Percentiles rank a stretch among this genome's conserved stretches.
These are phyloP conservation scores for Scolopax mira DNA, from an alignment of 2,113 vertebrate genomes.

Conservation along the genomic window DNA sequence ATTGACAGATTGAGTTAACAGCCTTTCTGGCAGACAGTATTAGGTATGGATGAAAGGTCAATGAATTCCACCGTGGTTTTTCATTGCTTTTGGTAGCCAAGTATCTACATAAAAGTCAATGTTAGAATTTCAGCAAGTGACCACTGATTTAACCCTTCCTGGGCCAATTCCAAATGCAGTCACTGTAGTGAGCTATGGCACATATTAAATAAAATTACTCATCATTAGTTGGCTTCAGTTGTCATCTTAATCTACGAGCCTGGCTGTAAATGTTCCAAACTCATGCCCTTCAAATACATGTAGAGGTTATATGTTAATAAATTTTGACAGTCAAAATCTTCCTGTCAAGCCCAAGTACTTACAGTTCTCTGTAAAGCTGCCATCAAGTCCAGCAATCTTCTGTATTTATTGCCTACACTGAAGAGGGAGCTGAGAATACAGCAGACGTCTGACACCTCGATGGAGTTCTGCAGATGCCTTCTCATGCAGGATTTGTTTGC, in stretches of 20 bases:
- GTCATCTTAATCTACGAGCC: not conserved
- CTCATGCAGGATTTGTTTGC: not conserved
- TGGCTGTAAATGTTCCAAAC: not conserved
- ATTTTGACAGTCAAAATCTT: slow-evolving; percentile 12
- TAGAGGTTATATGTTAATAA: not conserved
- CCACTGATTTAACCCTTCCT: slow-evolving; percentile 10
- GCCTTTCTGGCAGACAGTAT: not conserved
- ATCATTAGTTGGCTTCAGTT: not conserved
- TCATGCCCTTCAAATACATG: not conserved
- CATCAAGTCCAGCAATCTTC: not conserved
- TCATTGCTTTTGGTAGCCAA: not conserved
- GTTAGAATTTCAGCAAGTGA: not conserved
- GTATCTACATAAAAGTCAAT: not conserved
- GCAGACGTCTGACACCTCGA: not conserved
- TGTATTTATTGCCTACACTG: slow-evolving; percentile 22
- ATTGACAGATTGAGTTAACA: not conserved
- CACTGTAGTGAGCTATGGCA: not conserved
- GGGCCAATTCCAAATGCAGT: not conserved
- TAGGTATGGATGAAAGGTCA: slow-evolving; percentile 13
- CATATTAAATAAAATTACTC: not conserved
- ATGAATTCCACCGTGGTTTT: not conserved
- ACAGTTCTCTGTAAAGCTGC: not conserved
- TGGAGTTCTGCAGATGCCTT: not conserved
- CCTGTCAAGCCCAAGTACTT: not conserved
- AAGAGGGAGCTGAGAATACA: not conserved